These are phyloP conservation scores for Salticus scenicus DNA, from an alignment of 2,888 invertebrate genomes.

Conservation along the genomic window DNA sequence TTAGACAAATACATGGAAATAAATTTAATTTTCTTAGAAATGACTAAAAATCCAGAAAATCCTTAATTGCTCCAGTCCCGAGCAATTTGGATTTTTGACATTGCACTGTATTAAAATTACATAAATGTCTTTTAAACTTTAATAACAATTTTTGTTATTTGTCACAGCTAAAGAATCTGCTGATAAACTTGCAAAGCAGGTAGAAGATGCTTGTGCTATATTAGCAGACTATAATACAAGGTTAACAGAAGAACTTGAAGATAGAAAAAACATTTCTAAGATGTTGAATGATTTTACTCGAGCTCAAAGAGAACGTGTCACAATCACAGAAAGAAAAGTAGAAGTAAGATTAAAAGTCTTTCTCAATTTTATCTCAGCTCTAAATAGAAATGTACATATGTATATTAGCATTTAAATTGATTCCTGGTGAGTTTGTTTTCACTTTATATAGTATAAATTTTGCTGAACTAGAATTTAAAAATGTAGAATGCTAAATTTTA, in stretches of 20 bases:
- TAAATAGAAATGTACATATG: neutral
- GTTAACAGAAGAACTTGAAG: slow-evolving; percentile 90
- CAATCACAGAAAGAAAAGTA: slow-evolving; percentile 89
- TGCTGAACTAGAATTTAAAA: too few species aligned
- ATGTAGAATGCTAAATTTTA: too few species aligned
- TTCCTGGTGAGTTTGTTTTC: too few species aligned
- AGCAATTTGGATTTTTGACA: too few species aligned
- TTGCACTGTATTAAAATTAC: too few species aligned
- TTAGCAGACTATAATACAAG: slow-evolving; percentile 92
- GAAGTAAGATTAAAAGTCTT: slow-evolving; percentile 79
- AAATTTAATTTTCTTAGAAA: too few species aligned
- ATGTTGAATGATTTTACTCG: slow-evolving; percentile 89
- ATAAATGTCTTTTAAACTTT: too few species aligned
- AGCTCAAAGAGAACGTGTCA: slow-evolving; percentile 88
- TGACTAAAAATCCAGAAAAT: too few species aligned
- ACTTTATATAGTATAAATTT: too few species aligned
- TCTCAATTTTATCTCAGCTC: neutral
- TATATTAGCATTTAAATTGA: too few species aligned
- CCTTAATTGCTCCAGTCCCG: too few species aligned
- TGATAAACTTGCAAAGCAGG: slow-evolving; percentile 85
- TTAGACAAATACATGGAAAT: too few species aligned
- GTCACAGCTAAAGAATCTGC: slow-evolving; percentile 85
- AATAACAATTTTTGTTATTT: neutral
- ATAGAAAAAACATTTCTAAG: slow-evolving; percentile 87
- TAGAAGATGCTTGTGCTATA: slow-evolving; percentile 90